Conservation (phyloP, 2,113 vertebrate genomes). For the Dromas ardeola region DNA sequence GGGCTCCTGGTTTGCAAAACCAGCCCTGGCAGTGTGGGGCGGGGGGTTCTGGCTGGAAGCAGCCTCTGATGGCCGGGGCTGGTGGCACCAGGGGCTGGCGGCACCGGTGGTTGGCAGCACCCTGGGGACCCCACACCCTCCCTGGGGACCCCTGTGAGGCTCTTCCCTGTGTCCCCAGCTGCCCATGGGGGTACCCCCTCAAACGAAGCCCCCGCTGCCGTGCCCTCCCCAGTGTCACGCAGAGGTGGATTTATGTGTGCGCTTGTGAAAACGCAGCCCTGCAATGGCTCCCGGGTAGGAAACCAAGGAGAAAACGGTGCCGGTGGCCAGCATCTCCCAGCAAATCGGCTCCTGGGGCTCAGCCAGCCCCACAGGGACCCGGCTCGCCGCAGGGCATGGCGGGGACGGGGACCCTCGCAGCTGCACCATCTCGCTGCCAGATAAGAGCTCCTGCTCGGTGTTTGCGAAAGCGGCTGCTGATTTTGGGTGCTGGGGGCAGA, state of each 20-base stretch:
- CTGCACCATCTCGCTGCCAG: neutral
- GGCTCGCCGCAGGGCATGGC: accelerated
- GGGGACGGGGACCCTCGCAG: neutral
- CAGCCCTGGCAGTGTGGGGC: neutral
- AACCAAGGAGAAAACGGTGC: accelerated
- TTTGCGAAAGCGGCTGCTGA: neutral
- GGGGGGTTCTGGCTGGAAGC: neutral
- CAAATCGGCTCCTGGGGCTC: neutral
- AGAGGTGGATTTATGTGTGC: neutral
- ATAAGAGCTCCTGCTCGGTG: neutral
- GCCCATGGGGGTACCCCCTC: neutral
- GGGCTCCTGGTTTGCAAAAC: neutral
- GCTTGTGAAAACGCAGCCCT: neutral
- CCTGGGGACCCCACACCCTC: neutral
- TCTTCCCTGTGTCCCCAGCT: neutral
- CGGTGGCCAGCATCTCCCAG: neutral
- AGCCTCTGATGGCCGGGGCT: neutral
- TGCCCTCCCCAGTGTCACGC: accelerated
- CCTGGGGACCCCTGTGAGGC: neutral
- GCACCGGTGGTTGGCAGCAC: too few relatives aligned
- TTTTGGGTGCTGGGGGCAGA: neutral
- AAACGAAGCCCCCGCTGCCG: accelerated
- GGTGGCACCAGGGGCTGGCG: neutral
- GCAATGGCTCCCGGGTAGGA: neutral
- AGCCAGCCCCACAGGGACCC: accelerated